Evolutionary conservation across 2,888 invertebrate genomes (phyloP), one percentile per base, ranked within the genome.

Genomic region (Odontomyia ornata): DNA sequence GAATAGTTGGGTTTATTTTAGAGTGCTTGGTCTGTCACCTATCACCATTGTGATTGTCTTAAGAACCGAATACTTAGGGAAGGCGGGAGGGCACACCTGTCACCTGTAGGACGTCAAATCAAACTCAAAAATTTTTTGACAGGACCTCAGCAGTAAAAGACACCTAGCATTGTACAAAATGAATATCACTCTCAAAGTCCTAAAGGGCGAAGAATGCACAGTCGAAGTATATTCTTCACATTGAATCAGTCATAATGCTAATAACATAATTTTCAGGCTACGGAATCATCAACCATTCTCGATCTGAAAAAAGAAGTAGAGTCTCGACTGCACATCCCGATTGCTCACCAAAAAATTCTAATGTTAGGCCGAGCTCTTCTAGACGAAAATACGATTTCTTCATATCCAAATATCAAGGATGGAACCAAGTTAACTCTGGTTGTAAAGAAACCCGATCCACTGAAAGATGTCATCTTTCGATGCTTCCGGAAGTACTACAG

Each of bases 351-450:
- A 84, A 93, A 91, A 81, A 86, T 95, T 65, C 87, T 95, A 18
- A 87, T 91, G n/a, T 87, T 90, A 4, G 94, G 94, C 0, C 90
- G 92, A 81, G 89, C 93, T 0, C 86, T 95, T 75, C 87, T 90
- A 82, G 94, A 95, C 83, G 92, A 93, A 67, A 92, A 93, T 82
- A 89, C 89, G 7, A 86, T 95, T 64, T 88, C 89, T 57, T 91
- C 90, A 62, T 94, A 94, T 84, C 90, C 91, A 4, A 89, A 89
- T 80, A 92, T 94, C 46, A 92, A 91, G 84, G 93, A 94, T 79
- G 94, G 93, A 1, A 90, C 91, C 18, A 94, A 92, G 85, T 83
- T 95, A 62, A 92, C 92, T 83, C 86, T 94, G 78, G 88, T 93
- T 28, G 89, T 93, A 3, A 92, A 91, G 83, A 93, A 92, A 81